Conservation (phyloP, 2,888 invertebrate genomes). For the Caenorhabditis sp. region DNA sequence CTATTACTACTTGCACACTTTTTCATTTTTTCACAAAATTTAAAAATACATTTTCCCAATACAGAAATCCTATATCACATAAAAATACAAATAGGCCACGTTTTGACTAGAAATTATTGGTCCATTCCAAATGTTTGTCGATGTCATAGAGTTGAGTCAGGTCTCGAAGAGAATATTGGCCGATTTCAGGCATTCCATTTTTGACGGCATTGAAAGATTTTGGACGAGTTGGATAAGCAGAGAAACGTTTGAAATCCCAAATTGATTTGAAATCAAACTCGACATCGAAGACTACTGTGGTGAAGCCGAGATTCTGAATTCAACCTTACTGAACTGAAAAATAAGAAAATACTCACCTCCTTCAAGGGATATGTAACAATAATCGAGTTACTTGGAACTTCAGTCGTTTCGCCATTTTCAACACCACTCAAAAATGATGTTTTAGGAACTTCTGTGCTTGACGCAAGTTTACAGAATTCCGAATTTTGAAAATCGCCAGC, state of each 20-base stretch:
- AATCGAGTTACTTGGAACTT: slow-evolving; percentile 17
- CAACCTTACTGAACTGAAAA: too few species aligned
- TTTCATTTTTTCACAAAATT: neutral
- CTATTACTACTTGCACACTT: neutral
- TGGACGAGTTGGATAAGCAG: neutral
- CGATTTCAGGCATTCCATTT: slow-evolving; percentile 10
- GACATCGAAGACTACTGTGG: slow-evolving; percentile 38
- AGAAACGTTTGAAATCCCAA: slow-evolving; percentile 15
- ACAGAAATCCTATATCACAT: neutral
- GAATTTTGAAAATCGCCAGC: neutral
- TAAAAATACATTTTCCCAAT: neutral
- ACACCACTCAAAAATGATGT: slow-evolving; percentile 30
- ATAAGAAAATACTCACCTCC: slow-evolving; percentile 17
- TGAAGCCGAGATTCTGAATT: slow-evolving; percentile 22
- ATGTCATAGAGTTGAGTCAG: slow-evolving; percentile 20
- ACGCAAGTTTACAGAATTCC: slow-evolving; percentile 11
- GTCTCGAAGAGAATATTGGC: slow-evolving; percentile 21
- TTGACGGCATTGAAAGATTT: slow-evolving; percentile 17
- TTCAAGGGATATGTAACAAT: slow-evolving; percentile 30
- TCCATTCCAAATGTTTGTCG: slow-evolving; percentile 22
- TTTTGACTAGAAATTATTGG: neutral
- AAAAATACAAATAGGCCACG: neutral
- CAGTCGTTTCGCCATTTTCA: neutral
- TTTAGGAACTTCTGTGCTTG: slow-evolving; percentile 11
- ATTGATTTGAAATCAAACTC: slow-evolving; percentile 48